Conservation (phyloP, 2,797 vertebrate genomes). For the Falco rusticolus region DNA sequence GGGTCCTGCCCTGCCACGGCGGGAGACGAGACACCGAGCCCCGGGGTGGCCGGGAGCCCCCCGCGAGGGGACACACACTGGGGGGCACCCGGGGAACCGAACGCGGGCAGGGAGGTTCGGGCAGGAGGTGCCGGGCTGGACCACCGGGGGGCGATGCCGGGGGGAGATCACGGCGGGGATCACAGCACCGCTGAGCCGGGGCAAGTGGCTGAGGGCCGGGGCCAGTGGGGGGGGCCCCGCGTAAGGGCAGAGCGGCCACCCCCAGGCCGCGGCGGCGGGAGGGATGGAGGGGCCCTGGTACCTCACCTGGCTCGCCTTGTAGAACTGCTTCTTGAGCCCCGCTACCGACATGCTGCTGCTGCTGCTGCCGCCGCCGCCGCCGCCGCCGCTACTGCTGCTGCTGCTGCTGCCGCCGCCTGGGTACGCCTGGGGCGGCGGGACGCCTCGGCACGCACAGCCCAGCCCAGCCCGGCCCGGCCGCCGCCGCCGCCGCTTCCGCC, state of each 20-base stretch:
- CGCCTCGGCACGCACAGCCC: background rate
- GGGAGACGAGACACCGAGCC: background rate
- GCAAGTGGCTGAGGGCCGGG: too few relatives aligned
- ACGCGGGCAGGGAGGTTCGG: background rate
- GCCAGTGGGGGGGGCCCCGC: too few relatives aligned
- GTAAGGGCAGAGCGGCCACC: background rate
- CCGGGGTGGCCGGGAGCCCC: background rate
- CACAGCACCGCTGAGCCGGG: background rate
- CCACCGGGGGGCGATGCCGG: background rate
- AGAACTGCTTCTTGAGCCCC: constrained; percentile 98
- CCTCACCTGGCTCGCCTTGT: constrained; percentile 96
- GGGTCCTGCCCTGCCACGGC: background rate
- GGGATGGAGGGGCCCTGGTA: background rate
- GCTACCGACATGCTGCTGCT: constrained; percentile 91
- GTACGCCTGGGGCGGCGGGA: background rate
- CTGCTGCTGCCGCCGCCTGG: too few relatives aligned
- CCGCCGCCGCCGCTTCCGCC: too few relatives aligned
- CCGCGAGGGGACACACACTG: too few relatives aligned
- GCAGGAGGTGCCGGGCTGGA: too few relatives aligned
- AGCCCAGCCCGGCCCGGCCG: background rate
- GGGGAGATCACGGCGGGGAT: background rate
- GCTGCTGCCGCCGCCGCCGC: too few relatives aligned
- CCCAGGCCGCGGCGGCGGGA: background rate
- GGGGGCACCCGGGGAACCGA: background rate
- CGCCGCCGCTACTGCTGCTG: too few relatives aligned